Evolutionary conservation across 2,888 invertebrate genomes (phyloP), one percentile per base, ranked within the genome.

Genomic region (Nomada lathburiana): DNA sequence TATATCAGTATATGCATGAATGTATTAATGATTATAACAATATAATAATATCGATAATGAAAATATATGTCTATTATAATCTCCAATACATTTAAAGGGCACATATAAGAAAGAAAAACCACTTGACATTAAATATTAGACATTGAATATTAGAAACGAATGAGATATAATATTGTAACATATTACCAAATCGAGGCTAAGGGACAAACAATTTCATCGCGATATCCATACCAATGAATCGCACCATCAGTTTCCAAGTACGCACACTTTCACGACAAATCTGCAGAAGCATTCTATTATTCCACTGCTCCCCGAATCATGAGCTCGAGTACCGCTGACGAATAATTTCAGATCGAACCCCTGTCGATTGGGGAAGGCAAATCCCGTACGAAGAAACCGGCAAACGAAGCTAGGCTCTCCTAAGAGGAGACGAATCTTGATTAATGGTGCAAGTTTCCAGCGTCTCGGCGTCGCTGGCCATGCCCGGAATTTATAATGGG

Each of bases 361-460:
- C 29, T 20, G 50, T 36, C 69, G 59, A 50, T 42, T 57, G 26
- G 44, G n/a, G 44, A 47, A 68, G 42, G 60, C 29, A 50, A 73
- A 70, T 36, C 23, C 23, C 20, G 44, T 47, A 16, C 55, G 50
- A 52, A 68, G 63, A 60, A 68, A 59, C 29, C 53, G 64, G 63
- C 68, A 62, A 71, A 62, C 57, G 70, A 70, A 63, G 72, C 72
- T 59, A 60, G 26, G 50, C 50, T 59, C 42, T 18, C 44, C 57
- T 53, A 42, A 63, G 63, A 85, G 90, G 90, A 92, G 91, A 92
- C 90, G 92, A 92, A 93, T 92, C 92, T 91, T 93, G 93, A 93
- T 93, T 93, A 93, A 93, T 92, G 91, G 92, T 86, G 88, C 90
- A 92, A 93, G 89, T 93, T 93, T 91, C 88, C 88, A 88, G 76